Base-by-base conservation (phyloP, 2,113 vertebrate genomes). In the Alexandromys fortis region DNA sequence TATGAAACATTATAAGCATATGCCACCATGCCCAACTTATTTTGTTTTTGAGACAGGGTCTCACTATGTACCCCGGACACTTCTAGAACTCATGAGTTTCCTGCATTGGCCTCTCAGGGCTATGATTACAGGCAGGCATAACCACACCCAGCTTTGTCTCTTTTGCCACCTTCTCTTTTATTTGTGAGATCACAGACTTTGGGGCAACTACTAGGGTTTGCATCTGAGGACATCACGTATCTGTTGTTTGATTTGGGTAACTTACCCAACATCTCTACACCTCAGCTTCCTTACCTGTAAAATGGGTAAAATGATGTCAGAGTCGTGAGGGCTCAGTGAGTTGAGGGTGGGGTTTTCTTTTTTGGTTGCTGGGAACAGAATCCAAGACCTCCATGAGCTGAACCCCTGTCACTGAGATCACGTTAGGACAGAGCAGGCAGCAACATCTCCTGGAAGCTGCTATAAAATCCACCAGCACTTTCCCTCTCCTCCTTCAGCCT, bases 221-320 rank as follows among this genome's bases (percentile, higher is more conserved):
- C 85, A 35, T 77, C 22, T 72, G 42, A 38, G 11, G 26, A 16
- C 42, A 90, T 68, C 17, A 0, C 14, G 21, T 72, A 63, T 63
- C 73, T 14, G 17, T 2, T 35, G 35, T 3, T 35, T 70, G 55
- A 52, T 61, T 82, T 92, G 38, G 73, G 42, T 87, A 42, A 88
- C 49, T 61, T 76, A 67, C 61, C 33, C 76, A 72, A 55, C 8
- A 52, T 38, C 42, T 55, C 52, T 58, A 63, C 86, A 87, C 12
- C 73, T 92, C 22, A 49, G 33, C 47, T 72, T 94, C 75, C 63
- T 89, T 13, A 7, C 89, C 91, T 86, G 12, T 77, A 76, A 95
- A 89, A 75, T 38, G 47, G 67, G 86, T 17, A 82, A 58, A 92
- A 91, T 28, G 81, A 68, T 38, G 8, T 68, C 49, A 9, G 10